Evolutionary conservation across 2,113 vertebrate species (phyloP), one percentile per base, ranked within the genome.

Genomic region (Microtus richardsoni): DNA sequence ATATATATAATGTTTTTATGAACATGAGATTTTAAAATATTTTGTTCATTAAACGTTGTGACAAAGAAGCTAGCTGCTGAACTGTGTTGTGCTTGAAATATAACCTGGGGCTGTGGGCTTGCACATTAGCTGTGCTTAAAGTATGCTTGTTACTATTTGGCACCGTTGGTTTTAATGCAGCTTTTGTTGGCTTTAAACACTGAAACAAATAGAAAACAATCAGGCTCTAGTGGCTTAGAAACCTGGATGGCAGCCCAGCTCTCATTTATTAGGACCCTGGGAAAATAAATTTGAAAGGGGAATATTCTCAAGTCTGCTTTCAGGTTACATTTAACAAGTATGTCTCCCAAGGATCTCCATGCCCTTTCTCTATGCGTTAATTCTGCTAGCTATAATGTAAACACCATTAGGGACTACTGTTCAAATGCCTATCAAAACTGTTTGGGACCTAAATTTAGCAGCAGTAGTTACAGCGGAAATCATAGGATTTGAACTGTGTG

Each of bases 181-280:
- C 77, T 98, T 97, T 94, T 98, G 83, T 94, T 98, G 92, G 82
- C 91, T 97, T 70, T 97, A 93, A 58, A 96, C 95, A 97, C 82
- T 95, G 97, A 97, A 97, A 97, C 96, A 97, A 97, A 98, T 97
- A 97, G 96, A 96, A 97, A 97, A 97, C 97, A 97, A 98, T 98
- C 97, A 98, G 96, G 95, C 97, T 97, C 95, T 96, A 96, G 97
- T 97, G 97, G 94, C 95, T 97, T 93, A 95, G 97, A 97, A 97
- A 97, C 95, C 97, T 98, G 97, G 97, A 97, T 83, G 41, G 88
- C 83, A 96, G 97, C 97, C 97, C 97, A 96, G 97, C 92, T 94
- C 96, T 97, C 96, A 96, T 97, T 96, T 98, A 96, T 97, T 97
- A 98, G 96, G 93, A 97, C 94, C 80, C 82, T 97, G 95, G 97